These are phyloP conservation scores for Poecile montanus DNA, from an alignment of 2,797 vertebrate species.

Conservation along the genomic window DNA sequence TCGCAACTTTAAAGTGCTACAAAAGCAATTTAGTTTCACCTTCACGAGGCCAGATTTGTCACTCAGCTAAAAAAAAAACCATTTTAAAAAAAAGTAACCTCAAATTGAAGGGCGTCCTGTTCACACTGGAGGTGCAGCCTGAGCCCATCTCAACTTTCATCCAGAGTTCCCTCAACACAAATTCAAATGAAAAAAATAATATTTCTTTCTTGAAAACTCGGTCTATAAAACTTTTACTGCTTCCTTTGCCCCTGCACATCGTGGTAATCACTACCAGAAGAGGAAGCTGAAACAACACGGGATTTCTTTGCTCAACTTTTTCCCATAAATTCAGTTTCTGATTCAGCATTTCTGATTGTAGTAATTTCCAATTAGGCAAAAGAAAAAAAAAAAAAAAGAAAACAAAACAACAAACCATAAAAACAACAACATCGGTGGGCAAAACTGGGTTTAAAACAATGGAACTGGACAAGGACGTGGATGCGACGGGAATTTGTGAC, in stretches of 20 bases:
- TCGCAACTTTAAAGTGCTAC: not conserved
- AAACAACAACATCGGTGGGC: not conserved
- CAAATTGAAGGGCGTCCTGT: not conserved
- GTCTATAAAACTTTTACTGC: constrained; percentile 62
- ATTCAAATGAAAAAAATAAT: not conserved
- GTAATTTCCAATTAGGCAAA: not conserved
- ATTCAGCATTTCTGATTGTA: not conserved
- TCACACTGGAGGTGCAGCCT: not conserved
- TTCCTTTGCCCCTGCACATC: constrained; percentile 30
- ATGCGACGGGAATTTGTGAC: accelerated
- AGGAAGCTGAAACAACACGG: not conserved
- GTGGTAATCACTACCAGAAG: not conserved
- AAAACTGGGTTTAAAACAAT: not conserved
- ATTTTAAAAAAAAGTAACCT: not conserved
- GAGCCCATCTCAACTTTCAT: not conserved
- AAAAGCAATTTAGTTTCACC: not conserved
- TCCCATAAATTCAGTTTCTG: not conserved
- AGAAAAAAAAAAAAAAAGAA: not conserved
- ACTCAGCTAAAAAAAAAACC: accelerated
- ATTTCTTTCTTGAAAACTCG: constrained; percentile 29
- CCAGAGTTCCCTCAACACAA: not conserved
- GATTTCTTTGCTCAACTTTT: not conserved
- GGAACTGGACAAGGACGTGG: accelerated
- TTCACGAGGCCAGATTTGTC: not conserved
- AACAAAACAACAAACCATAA: no score